A percentile compares a stretch with the other conserved stretches of the same genome.
These are phyloP conservation scores for Drosophila mojavensis DNA, from an alignment of 1,140 invertebrate species.

Conservation along the genomic window DNA sequence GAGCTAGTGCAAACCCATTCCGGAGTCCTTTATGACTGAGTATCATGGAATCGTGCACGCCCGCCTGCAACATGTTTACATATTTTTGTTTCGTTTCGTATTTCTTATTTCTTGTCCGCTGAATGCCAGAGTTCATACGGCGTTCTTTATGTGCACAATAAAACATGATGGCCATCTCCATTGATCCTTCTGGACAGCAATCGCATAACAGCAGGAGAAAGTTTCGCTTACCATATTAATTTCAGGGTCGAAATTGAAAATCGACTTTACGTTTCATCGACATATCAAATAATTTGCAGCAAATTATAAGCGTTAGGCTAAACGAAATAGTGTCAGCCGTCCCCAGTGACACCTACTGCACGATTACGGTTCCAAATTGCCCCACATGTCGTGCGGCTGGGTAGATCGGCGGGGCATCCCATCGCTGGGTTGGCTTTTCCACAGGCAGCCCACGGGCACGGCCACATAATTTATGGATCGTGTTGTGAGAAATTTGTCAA, in stretches of 20 bases:
- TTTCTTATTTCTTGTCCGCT: constrained; percentile 2
- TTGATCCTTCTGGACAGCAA: constrained; percentile 63
- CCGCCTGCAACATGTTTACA: too few species aligned
- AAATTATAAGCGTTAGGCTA: constrained; percentile 49
- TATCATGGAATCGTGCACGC: too few species aligned
- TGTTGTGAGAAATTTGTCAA: constrained; percentile 79
- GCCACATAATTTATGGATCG: constrained; percentile 78
- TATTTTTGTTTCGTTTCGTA: neutral
- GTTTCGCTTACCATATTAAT: constrained; percentile 11
- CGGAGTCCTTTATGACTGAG: neutral
- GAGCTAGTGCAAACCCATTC: too few species aligned
- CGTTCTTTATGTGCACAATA: constrained; percentile 56
- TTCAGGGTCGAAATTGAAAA: constrained; percentile 27
- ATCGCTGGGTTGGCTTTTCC: constrained; percentile 27
- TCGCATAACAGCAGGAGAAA: constrained; percentile 39
- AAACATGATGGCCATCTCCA: constrained; percentile 50
- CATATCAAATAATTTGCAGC: constrained; percentile 66
- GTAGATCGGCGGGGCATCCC: constrained; percentile 29
- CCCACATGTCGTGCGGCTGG: constrained; percentile 70
- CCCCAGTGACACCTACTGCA: constrained; percentile 53
- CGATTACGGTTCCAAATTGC: constrained; percentile 64
- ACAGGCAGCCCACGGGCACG: constrained; percentile 59
- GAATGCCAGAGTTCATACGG: constrained; percentile 48
- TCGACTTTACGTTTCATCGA: constrained; percentile 5
- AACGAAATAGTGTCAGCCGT: constrained; percentile 50